phyloP scores from a whole-genome alignment of 2,113 vertebrate species.

The Varanus salvator region DNA sequence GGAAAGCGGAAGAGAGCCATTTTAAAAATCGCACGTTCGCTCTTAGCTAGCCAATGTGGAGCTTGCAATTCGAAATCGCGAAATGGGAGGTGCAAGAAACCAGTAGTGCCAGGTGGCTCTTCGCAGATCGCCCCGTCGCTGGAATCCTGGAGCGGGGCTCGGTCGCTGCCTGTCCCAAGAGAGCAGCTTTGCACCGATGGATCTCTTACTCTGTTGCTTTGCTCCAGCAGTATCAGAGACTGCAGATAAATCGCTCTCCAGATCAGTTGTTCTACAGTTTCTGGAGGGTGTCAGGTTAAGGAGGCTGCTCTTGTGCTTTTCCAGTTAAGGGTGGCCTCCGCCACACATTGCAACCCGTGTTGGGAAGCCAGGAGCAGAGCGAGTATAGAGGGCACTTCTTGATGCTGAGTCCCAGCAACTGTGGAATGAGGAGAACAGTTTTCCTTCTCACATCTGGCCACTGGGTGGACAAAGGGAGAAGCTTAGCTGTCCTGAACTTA shows the following conservation, averaged over 20 bases:
- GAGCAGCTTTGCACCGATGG: no score
- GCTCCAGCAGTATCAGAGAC: neutral
- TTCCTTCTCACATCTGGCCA: neutral
- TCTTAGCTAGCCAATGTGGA: neutral
- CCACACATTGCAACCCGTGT: neutral
- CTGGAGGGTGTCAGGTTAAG: no score
- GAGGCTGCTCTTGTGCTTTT: no score
- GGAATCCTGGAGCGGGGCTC: neutral
- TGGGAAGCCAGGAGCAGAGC: neutral
- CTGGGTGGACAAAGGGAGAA: neutral
- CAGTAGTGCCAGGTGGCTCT: neutral
- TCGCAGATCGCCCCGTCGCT: neutral
- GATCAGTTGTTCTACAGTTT: no score
- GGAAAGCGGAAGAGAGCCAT: conserved; percentile 11
- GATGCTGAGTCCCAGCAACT: neutral
- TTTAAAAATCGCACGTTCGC: neutral
- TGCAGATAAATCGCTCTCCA: no score
- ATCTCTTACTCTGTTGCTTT: neutral
- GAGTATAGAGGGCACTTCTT: neutral
- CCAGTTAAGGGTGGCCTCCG: neutral
- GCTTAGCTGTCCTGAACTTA: neutral
- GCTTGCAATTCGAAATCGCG: neutral
- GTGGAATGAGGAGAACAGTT: neutral
- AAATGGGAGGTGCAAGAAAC: neutral
- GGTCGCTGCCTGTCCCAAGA: neutral